phyloP scores from a whole-genome alignment of 1,140 invertebrate species.

The Leucophenga varia region DNA sequence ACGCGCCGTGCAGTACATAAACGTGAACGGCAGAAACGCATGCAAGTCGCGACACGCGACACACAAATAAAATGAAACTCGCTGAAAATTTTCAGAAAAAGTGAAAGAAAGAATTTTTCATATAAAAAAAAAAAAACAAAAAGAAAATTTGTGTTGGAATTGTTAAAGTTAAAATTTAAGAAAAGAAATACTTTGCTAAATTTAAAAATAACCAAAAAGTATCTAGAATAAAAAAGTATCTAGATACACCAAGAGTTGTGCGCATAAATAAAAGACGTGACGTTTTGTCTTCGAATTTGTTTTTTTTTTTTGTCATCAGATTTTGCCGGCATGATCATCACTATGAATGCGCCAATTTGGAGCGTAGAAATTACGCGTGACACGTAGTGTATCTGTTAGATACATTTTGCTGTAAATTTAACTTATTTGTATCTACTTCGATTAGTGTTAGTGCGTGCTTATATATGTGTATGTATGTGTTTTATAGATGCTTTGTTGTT shows the following conservation, averaged over 20 bases:
- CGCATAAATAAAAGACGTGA: constrained; percentile 45
- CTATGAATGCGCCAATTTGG: too few species aligned
- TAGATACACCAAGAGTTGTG: constrained; percentile 24
- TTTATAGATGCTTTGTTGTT: too few species aligned
- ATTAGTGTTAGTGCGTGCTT: neutral
- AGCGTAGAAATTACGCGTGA: too few species aligned
- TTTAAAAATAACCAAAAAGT: constrained; percentile 40
- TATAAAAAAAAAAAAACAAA: constrained; percentile 4
- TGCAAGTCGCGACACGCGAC: constrained; percentile 36
- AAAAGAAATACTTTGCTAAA: constrained; percentile 38
- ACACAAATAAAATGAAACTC: constrained; percentile 8
- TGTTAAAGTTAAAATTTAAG: too few species aligned
- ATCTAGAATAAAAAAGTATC: neutral
- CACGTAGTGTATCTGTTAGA: too few species aligned
- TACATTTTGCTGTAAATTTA: too few species aligned
- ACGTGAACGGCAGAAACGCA: too few species aligned
- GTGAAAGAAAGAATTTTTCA: too few species aligned
- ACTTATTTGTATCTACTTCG: constrained; percentile 5
- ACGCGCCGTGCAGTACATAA: constrained; percentile 31
- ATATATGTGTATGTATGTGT: neutral
- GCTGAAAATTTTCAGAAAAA: constrained; percentile 9
- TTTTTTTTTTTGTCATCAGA: too few species aligned
- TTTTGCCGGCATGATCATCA: too few species aligned
- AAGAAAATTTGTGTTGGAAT: constrained; percentile 12
- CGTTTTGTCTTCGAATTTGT: too few species aligned